A percentile compares a stretch with the other conserved stretches of the same genome.
Evolutionary conservation across 2,888 invertebrate species (phyloP).

Genomic region (Gari tellinella): DNA sequence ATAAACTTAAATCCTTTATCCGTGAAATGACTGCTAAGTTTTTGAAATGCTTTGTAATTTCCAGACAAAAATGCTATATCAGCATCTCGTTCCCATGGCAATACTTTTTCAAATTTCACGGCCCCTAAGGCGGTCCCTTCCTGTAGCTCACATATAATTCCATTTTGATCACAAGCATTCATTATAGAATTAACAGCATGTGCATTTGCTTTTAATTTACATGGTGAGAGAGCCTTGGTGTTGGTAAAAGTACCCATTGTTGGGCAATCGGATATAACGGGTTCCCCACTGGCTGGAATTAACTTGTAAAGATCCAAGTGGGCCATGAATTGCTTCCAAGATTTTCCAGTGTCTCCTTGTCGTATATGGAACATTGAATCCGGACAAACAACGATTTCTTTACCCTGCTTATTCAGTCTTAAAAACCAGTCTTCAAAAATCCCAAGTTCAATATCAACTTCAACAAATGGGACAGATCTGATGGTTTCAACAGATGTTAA

Average conservation of each 20-base stretch:
- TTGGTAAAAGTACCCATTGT: background rate
- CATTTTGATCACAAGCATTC: slow-evolving; percentile 62
- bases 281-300: slow-evolving; percentile 62
- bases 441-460: slow-evolving; percentile 49
- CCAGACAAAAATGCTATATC: slow-evolving; percentile 71
- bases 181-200: slow-evolving; percentile 64
- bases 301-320: slow-evolving; percentile 54
- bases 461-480: slow-evolving; percentile 55
- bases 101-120: slow-evolving; percentile 78
- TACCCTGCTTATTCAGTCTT: slow-evolving; percentile 50
- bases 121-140: slow-evolving; percentile 80
- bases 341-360: background rate
- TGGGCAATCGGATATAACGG: slow-evolving; percentile 61
- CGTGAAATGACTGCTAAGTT: slow-evolving; percentile 37
- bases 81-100: slow-evolving; percentile 82
- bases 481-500: slow-evolving; percentile 66
- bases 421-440: slow-evolving; percentile 80
- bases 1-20: slow-evolving; percentile 43
- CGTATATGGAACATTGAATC: slow-evolving; percentile 79
- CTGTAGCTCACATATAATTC: slow-evolving; percentile 75
- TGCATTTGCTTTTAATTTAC: slow-evolving; percentile 72
- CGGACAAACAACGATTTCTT: slow-evolving; percentile 73
- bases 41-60: slow-evolving; percentile 65
- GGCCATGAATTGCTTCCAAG: slow-evolving; percentile 43
- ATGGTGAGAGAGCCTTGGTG: slow-evolving; percentile 65